Evolutionary conservation across 2,888 invertebrate species (phyloP), one percentile per base, ranked within the genome.

Genomic region (Drosophila sordidula): DNA sequence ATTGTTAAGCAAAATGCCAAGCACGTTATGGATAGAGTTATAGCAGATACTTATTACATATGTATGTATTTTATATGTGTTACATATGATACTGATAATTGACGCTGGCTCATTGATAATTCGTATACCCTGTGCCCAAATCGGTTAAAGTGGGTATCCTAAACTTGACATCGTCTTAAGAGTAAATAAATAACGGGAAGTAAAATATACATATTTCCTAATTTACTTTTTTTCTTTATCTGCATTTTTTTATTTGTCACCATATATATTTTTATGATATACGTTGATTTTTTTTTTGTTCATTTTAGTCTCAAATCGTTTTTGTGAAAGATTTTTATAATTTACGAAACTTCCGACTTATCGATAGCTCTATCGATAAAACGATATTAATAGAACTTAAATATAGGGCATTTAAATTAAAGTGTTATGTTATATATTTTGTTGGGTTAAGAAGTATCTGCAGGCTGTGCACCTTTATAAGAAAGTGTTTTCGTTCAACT

Each of bases 1-100:
- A 88, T 88, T 84, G 81, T 84, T 87, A 42, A 80, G 75, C 87
- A 80, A 87, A 88, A 88, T 83, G 88, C 50, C 70, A 70, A 77
- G 64, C 84, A 67, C 70, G 68, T 79, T 86, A 69, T 78, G 68
- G 29, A 67, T 70, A 44, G 44, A 69, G 55, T 47, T 66, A 59
- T 61, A 58, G 14, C 56, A 63, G 54, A 67, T 34, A 50, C 12
- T 52, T 46, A 71, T 64, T 69, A 61, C 47, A 47, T 70, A 44
- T 62, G 45, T 68, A 34, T 55, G 39, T 47, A 34, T 32, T 49
- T 29, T 46, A 32, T 38, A 47, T 73, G 51, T 45, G 38, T 66
- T 73, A 62, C 66, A 70, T 70, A 63, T 64, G 67, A 67, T 9
- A 29, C 29, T 9, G 58, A 65, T 63, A 69, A 62, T 62, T 76